These are phyloP conservation scores for Falco cherrug DNA, from an alignment of 2,797 vertebrate species.

Conservation along the genomic window DNA sequence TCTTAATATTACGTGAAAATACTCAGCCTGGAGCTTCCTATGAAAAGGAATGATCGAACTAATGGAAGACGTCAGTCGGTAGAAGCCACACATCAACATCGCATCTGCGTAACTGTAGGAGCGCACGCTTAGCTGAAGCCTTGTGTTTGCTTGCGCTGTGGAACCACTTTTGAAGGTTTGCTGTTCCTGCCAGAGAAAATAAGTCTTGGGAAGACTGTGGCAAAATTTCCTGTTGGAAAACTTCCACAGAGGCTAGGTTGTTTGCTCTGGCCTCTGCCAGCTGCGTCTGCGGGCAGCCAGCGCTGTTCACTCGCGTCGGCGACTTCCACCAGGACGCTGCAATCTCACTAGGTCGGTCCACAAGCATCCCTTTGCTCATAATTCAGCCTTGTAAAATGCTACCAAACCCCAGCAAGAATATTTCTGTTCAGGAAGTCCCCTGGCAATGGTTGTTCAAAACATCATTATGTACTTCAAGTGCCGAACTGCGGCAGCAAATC, in stretches of 20 bases:
- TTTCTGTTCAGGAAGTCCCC: no score
- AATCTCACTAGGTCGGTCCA: background rate
- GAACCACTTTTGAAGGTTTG: background rate
- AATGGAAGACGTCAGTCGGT: no score
- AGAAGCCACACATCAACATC: background rate
- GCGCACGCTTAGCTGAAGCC: fast-evolving
- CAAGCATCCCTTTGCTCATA: background rate
- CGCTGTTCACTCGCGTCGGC: fast-evolving
- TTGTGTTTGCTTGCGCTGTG: fast-evolving
- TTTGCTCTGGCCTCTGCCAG: background rate
- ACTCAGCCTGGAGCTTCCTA: background rate
- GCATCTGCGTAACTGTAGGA: background rate
- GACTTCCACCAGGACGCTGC: background rate
- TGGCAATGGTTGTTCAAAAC: background rate
- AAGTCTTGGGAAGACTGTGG: background rate
- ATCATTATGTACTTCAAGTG: background rate
- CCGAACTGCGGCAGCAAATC: background rate
- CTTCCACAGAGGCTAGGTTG: background rate
- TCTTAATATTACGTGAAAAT: background rate
- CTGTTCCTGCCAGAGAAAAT: background rate
- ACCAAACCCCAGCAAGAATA: background rate
- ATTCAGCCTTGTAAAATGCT: background rate
- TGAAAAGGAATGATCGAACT: background rate
- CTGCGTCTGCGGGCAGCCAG: background rate
- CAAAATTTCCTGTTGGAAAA: background rate